Evolutionary conservation across 2,888 invertebrate species (phyloP).

Genomic region (Rhamphomyia laevipes): DNA sequence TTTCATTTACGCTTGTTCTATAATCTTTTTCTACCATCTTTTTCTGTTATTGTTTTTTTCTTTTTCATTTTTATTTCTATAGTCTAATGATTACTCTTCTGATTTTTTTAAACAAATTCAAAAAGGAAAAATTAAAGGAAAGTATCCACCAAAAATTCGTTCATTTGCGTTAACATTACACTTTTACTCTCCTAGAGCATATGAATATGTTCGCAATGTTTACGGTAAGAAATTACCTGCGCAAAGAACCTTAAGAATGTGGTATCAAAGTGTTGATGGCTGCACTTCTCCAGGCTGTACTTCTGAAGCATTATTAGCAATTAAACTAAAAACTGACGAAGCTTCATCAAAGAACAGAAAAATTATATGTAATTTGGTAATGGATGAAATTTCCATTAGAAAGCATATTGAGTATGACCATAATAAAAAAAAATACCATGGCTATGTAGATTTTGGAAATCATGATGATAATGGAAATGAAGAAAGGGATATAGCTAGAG

Average conservation of each 20-base stretch:
- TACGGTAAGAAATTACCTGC: constrained; percentile 24
- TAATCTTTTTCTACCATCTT: too few species aligned
- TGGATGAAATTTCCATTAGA: not conserved
- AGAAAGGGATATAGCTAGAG: not conserved
- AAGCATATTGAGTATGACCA: not conserved
- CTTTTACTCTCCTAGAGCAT: constrained; percentile 26
- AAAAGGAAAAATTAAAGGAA: not conserved
- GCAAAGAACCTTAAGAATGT: constrained; percentile 22
- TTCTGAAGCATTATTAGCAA: constrained; percentile 1
- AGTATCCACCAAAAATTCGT: not conserved
- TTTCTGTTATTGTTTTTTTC: too few species aligned
- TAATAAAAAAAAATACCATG: not conserved
- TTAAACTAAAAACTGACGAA: not conserved
- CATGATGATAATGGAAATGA: not conserved
- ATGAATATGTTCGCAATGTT: constrained; percentile 24
- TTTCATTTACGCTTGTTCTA: too few species aligned
- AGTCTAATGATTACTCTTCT: too few species aligned
- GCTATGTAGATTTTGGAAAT: not conserved
- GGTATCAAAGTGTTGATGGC: constrained; percentile 23
- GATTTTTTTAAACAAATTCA: not conserved
- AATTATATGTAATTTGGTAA: not conserved
- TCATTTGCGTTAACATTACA: too few species aligned
- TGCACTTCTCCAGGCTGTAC: constrained; percentile 25
- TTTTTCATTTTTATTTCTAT: too few species aligned
- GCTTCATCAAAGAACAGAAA: not conserved